Evolutionary conservation across 2,113 vertebrate genomes (phyloP).

Genomic region (Chaenogobius annularis): DNA sequence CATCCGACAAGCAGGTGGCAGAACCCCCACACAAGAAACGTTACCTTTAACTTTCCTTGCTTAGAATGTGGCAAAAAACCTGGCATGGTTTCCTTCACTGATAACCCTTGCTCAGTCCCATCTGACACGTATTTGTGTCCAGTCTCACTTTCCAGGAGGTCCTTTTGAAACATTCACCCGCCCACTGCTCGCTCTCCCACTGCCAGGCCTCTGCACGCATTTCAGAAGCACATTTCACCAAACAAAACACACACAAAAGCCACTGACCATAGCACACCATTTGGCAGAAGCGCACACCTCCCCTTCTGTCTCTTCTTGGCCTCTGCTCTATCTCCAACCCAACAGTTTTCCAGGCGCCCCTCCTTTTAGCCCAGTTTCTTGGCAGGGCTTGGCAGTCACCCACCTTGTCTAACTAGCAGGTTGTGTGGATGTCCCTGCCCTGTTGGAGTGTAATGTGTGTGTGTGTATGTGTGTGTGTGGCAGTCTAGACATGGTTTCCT

Average conservation of each 20-base stretch:
- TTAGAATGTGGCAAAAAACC: neutral
- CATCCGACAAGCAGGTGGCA: too few species aligned
- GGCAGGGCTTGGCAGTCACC: slow-evolving; percentile 66
- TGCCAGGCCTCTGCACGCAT: slow-evolving; percentile 19
- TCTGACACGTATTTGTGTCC: neutral
- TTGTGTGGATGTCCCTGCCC: slow-evolving; percentile 39
- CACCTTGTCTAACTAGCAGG: slow-evolving; percentile 72
- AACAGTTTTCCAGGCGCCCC: slow-evolving; percentile 31
- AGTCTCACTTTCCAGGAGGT: slow-evolving; percentile 1
- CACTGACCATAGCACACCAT: slow-evolving; percentile 29
- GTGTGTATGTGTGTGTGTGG: slow-evolving; percentile 43
- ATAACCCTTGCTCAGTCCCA: neutral
- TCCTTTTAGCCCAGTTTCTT: slow-evolving; percentile 53
- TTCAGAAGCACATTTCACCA: slow-evolving; percentile 6
- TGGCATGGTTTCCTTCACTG: neutral
- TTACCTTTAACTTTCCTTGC: neutral
- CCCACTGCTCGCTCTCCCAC: slow-evolving; percentile 19
- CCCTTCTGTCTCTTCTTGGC: slow-evolving; percentile 22
- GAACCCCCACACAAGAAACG: neutral
- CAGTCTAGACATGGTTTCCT: slow-evolving; percentile 78
- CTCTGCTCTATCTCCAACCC: slow-evolving; percentile 42
- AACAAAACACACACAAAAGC: slow-evolving; percentile 18
- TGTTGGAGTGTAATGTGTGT: slow-evolving; percentile 27
- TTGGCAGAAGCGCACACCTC: slow-evolving; percentile 30
- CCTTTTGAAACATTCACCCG: slow-evolving; percentile 12